Conservation (phyloP, 2,888 invertebrate species). For the Conus canariensis region DNA sequence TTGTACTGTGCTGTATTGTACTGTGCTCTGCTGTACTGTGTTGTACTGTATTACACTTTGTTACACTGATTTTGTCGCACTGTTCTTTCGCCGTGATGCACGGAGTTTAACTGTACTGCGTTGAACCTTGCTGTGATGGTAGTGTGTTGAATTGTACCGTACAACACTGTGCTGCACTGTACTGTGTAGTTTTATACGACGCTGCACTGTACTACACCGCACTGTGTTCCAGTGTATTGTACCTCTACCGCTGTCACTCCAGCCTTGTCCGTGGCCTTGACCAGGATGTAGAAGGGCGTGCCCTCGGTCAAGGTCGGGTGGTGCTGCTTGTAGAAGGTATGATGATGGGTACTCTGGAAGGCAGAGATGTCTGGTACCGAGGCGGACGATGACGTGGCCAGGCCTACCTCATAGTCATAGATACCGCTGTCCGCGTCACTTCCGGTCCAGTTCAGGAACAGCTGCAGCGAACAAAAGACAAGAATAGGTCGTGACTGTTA, state of each 20-base stretch:
- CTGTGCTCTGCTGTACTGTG: too few species aligned
- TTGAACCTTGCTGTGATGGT: too few species aligned
- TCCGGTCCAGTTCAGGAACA: conserved; percentile 61
- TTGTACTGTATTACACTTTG: too few species aligned
- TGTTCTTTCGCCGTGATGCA: too few species aligned
- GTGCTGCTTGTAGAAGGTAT: conserved; percentile 52
- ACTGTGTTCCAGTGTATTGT: not conserved
- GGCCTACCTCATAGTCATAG: conserved; percentile 59
- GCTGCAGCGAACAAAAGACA: too few species aligned
- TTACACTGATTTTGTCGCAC: too few species aligned
- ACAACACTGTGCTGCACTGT: too few species aligned
- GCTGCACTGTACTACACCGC: too few species aligned
- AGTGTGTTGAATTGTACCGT: too few species aligned
- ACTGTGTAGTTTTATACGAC: too few species aligned
- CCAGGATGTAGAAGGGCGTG: conserved; percentile 57
- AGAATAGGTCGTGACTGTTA: not conserved
- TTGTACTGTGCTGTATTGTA: too few species aligned
- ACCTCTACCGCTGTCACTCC: conserved; percentile 51
- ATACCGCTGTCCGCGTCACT: conserved; percentile 55
- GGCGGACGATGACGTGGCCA: conserved; percentile 51
- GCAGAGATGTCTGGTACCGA: conserved; percentile 55
- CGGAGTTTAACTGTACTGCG: too few species aligned
- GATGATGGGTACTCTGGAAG: conserved; percentile 57
- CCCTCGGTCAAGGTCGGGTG: conserved; percentile 61
- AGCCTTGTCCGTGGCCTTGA: conserved; percentile 62